Percentiles rank a stretch among this genome's conserved stretches.
Evolutionary conservation across 2,888 invertebrate genomes (phyloP).

Genomic region (Netelia inedita): DNA sequence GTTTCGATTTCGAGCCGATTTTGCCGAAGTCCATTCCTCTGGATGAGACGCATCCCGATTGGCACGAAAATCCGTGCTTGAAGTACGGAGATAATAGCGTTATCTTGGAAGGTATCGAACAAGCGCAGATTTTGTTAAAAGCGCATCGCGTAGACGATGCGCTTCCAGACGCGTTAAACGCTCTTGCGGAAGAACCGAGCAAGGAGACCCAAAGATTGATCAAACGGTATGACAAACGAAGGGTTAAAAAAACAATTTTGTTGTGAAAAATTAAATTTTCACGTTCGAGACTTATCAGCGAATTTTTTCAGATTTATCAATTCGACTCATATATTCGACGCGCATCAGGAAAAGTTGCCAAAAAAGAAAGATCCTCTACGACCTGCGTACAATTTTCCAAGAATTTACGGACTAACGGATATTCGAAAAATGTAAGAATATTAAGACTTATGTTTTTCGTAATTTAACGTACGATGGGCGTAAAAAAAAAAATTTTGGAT

Average conservation of each 20-base stretch:
- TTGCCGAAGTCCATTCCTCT: conserved; percentile 79
- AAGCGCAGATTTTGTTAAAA: conserved; percentile 94
- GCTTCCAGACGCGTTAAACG: conserved; percentile 88
- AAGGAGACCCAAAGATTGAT: conserved; percentile 86
- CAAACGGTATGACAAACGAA: conserved; percentile 86
- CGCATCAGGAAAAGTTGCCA: conserved; percentile 92
- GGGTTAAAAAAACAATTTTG: conserved; percentile 50
- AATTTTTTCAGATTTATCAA: conserved; percentile 87
- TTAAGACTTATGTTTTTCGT: conserved; percentile 10
- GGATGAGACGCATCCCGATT: conserved; percentile 89
- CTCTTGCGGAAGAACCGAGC: conserved; percentile 82
- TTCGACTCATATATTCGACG: conserved; percentile 90
- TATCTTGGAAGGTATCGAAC: conserved; percentile 90
- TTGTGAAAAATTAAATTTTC: conserved; percentile 4
- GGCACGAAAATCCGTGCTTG: conserved; percentile 88
- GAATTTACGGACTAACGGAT: conserved; percentile 91
- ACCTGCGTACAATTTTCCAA: conserved; percentile 90
- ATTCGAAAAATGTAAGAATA: conserved; percentile 89
- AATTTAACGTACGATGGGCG: conserved; percentile 3
- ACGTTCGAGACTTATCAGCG: conserved; percentile 85
- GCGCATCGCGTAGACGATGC: conserved; percentile 88
- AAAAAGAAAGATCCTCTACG: conserved; percentile 90
- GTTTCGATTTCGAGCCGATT: conserved; percentile 76
- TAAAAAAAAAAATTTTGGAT: conserved; percentile 30
- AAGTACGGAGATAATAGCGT: conserved; percentile 88